A percentile compares a stretch with the other conserved stretches of the same genome.
These are phyloP conservation scores for Ariopsis seemanni DNA, from an alignment of 2,113 vertebrate species.

Conservation along the genomic window DNA sequence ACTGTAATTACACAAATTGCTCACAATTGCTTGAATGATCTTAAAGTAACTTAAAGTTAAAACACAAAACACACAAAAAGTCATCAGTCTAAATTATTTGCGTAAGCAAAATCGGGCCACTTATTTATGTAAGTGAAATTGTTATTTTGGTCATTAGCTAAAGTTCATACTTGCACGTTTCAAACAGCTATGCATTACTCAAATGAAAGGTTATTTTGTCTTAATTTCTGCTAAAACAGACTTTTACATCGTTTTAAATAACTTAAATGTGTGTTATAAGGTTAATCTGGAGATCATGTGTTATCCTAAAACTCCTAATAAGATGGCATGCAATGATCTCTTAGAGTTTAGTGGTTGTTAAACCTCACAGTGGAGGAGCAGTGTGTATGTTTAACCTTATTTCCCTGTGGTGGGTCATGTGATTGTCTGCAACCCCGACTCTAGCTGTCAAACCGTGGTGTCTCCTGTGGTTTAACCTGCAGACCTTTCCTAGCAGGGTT, in stretches of 20 bases:
- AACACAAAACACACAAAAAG: not conserved
- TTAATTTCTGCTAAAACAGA: not conserved
- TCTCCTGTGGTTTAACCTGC: conserved; percentile 29
- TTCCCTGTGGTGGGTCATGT: conserved; percentile 41
- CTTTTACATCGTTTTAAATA: not conserved
- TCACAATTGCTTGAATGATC: not conserved
- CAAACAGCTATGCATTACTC: not conserved
- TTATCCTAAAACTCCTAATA: not conserved
- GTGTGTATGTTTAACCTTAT: conserved; percentile 44
- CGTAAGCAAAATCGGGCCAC: not conserved
- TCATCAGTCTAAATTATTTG: not conserved
- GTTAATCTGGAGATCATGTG: not conserved
- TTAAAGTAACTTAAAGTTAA: not conserved
- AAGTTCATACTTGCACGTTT: not conserved
- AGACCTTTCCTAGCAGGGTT: conserved; percentile 43
- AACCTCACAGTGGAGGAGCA: conserved; percentile 11
- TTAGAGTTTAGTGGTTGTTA: not conserved
- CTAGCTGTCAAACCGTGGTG: conserved; percentile 33
- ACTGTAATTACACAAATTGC: not conserved
- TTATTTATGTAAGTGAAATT: not conserved
- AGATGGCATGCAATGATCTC: not conserved
- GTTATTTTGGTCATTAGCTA: not conserved
- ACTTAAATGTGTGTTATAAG: not conserved
- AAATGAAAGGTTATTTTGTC: not conserved
- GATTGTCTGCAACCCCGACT: conserved; percentile 30